Evolutionary conservation across 2,113 vertebrate genomes (phyloP).

Genomic region (Rhinolophus sinicus): DNA sequence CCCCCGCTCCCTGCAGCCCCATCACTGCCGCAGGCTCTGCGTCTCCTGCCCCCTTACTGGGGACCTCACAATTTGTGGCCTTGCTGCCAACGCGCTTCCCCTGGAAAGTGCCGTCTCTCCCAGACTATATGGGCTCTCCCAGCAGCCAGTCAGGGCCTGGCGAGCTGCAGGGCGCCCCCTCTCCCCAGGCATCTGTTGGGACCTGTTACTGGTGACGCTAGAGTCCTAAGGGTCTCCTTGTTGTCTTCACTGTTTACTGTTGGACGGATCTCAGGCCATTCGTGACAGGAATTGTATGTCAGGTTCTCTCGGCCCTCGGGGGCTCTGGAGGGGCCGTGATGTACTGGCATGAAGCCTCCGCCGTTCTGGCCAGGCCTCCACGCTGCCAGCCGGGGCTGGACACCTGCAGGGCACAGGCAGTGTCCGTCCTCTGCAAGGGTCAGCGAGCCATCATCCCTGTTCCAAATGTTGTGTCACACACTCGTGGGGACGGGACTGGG

Average conservation of each 20-base stretch:
- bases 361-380: no score
- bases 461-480: accelerated
- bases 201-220: no score
- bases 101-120: not conserved
- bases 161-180: not conserved
- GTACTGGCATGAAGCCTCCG: accelerated
- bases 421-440: accelerated
- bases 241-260: no score
- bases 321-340: not conserved
- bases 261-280: accelerated
- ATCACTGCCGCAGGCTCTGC: not conserved
- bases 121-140: accelerated
- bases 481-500: accelerated
- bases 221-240: accelerated
- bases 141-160: not conserved
- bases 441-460: accelerated
- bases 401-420: not conserved
- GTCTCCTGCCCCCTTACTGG: not conserved
- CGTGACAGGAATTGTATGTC: not conserved
- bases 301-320: accelerated
- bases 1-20: not conserved
- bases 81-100: not conserved
- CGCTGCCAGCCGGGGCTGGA: accelerated
- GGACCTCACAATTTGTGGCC: not conserved
- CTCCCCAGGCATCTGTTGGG: not conserved